Conservation (phyloP, 53 echinoderm and acorn worm species). For the Glandiceps talaboti region DNA sequence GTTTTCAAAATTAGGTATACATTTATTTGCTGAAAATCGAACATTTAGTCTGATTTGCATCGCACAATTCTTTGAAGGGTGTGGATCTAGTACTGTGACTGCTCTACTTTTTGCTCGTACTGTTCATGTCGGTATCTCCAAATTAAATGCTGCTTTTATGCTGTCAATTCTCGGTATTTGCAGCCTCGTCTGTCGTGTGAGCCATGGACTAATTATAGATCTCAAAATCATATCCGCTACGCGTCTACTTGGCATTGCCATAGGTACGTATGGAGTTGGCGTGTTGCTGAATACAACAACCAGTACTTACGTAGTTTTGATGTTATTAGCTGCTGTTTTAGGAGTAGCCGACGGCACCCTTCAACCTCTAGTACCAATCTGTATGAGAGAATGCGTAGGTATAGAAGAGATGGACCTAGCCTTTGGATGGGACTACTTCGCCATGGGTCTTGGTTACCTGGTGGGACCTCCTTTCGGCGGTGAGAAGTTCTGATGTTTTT, state of each 20-base stretch:
- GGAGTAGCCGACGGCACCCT: neutral
- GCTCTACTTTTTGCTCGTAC: neutral
- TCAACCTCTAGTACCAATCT: neutral
- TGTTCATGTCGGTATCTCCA: neutral
- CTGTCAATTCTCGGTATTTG: neutral
- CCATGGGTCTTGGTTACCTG: neutral
- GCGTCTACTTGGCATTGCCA: neutral
- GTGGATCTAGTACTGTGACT: neutral
- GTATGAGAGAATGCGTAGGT: neutral
- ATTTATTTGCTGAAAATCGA: neutral
- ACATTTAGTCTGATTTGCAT: neutral
- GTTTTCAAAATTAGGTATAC: neutral
- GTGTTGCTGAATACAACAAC: neutral
- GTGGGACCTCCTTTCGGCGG: neutral
- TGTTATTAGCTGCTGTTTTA: neutral
- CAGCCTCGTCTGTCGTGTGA: neutral
- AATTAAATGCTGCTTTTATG: neutral
- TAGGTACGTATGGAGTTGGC: neutral
- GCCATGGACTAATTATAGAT: neutral
- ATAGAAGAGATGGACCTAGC: neutral
- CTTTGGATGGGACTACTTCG: neutral
- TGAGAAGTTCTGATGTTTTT: too few species aligned
- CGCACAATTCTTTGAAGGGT: neutral
- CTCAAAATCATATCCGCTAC: neutral
- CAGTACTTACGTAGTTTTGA: neutral